A percentile compares a stretch with the other conserved stretches of the same genome.
Evolutionary conservation across 2,888 invertebrate genomes (phyloP).

Genomic region (Pterostichus madidus): DNA sequence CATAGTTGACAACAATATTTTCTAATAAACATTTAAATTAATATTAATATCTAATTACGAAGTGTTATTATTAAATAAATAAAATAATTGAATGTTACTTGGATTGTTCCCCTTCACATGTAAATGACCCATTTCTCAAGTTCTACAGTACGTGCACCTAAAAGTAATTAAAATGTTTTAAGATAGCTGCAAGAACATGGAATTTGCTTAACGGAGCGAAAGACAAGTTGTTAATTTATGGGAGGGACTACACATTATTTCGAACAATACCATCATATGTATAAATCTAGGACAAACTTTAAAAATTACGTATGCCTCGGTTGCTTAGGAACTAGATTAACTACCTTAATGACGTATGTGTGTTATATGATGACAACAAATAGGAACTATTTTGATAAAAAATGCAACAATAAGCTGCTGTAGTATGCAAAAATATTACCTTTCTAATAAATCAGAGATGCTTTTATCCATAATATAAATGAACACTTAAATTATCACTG

Average conservation of each 20-base stretch:
- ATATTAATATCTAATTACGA: conserved; percentile 4
- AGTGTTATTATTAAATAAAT: conserved; percentile 27
- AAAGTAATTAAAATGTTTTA: conserved; percentile 47
- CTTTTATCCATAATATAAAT: conserved; percentile 74
- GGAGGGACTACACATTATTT: conserved; percentile 68
- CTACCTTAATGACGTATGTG: conserved; percentile 72
- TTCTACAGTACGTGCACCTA: conserved; percentile 40
- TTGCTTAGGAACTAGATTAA: conserved; percentile 65
- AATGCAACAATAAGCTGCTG: conserved; percentile 48
- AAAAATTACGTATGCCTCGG: conserved; percentile 62
- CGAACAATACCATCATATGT: conserved; percentile 71
- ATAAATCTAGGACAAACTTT: conserved; percentile 67
- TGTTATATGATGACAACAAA: conserved; percentile 66
- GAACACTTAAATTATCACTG: conserved; percentile 72
- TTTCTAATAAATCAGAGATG: conserved; percentile 71
- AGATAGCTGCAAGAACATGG: conserved; percentile 35
- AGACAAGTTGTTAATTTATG: conserved; percentile 68
- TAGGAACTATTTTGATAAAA: conserved; percentile 54
- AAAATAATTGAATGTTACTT: conserved; percentile 26
- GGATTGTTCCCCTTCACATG: conserved; percentile 46
- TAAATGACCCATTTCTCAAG: conserved; percentile 60
- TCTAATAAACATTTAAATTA: neutral
- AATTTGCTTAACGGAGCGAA: conserved; percentile 66
- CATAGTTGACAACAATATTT: conserved; percentile 63
- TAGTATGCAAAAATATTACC: conserved; percentile 70